Conservation (phyloP, 2,888 invertebrate species). For the Drosophila tanythrix region DNA sequence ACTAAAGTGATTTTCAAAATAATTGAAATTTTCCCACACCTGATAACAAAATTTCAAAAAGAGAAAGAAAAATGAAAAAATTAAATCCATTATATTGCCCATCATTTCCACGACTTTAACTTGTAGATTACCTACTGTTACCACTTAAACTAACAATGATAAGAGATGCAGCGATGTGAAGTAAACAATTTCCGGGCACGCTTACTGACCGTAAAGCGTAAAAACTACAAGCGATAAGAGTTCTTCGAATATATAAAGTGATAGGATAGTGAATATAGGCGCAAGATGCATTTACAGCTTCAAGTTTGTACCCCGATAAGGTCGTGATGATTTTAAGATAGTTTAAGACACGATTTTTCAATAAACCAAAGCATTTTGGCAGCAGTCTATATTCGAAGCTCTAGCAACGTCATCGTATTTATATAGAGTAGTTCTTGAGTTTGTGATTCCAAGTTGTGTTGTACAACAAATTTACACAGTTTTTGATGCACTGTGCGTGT, state of each 20-base stretch:
- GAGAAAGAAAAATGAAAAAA: not conserved
- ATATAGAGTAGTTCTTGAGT: not conserved
- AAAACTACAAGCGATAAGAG: not conserved
- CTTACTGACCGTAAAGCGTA: not conserved
- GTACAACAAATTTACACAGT: not conserved
- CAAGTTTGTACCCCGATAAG: not conserved
- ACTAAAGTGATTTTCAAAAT: not conserved
- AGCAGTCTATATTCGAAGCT: not conserved
- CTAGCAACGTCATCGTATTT: not conserved
- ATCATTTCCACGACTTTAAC: not conserved
- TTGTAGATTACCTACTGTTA: not conserved
- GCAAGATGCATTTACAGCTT: not conserved
- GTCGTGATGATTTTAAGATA: not conserved
- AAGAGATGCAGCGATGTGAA: not conserved
- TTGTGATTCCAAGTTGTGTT: not conserved
- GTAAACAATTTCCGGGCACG: not conserved
- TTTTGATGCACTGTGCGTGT: conserved; percentile 24
- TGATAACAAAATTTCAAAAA: not conserved
- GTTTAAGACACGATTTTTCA: not conserved
- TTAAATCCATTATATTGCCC: too few species aligned
- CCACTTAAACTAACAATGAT: not conserved
- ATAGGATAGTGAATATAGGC: not conserved
- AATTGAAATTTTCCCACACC: not conserved
- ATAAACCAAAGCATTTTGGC: not conserved
- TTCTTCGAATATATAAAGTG: not conserved